Evolutionary conservation across 2,888 invertebrate genomes (phyloP).

Genomic region (Heliothis peltigera): DNA sequence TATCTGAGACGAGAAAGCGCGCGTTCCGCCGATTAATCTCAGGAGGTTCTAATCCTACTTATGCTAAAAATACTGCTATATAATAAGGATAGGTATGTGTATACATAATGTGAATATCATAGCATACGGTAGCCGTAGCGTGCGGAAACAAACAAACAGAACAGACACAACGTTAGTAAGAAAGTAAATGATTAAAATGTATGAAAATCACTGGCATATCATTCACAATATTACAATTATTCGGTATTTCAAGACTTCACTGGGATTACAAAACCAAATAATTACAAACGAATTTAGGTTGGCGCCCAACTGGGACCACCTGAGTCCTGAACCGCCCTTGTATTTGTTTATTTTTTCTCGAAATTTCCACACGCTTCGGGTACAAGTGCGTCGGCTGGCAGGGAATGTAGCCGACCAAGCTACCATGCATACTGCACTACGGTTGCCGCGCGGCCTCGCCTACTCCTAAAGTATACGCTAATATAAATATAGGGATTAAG

Average conservation of each 20-base stretch:
- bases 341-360: neutral
- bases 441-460: slow-evolving; percentile 75
- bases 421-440: slow-evolving; percentile 86
- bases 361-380: slow-evolving; percentile 76
- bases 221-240: neutral
- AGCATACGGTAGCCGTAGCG: slow-evolving; percentile 81
- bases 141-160: slow-evolving; percentile 66
- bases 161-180: neutral
- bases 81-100: slow-evolving; percentile 81
- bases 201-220: slow-evolving; percentile 12
- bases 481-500: slow-evolving; percentile 60
- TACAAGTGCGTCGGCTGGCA: slow-evolving; percentile 78
- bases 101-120: slow-evolving; percentile 81
- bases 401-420: slow-evolving; percentile 81
- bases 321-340: slow-evolving; percentile 7
- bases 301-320: slow-evolving; percentile 28
- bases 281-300: slow-evolving; percentile 7
- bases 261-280: slow-evolving; percentile 11
- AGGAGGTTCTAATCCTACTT: slow-evolving; percentile 86
- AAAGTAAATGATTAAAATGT: slow-evolving; percentile 3
- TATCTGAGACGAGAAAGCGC: slow-evolving; percentile 53
- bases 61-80: slow-evolving; percentile 87
- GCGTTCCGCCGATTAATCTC: slow-evolving; percentile 76
- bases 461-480: slow-evolving; percentile 62
- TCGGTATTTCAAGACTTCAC: too few species aligned